These are phyloP conservation scores for Neopelma chrysocephalum DNA, from an alignment of 2,797 vertebrate species.

Conservation along the genomic window DNA sequence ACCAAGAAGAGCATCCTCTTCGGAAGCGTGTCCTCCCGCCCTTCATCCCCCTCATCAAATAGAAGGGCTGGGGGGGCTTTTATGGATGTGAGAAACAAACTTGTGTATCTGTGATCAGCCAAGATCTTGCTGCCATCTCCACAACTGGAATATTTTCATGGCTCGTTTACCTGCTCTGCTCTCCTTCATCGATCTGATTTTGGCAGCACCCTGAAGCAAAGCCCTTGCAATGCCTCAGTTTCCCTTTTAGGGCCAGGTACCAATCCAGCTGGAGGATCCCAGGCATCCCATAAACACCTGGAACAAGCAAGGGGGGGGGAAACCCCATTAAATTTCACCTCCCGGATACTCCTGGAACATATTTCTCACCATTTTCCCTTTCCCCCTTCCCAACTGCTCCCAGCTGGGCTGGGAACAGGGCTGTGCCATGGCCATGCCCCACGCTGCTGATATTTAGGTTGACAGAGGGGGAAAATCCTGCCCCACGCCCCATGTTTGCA, in stretches of 20 bases:
- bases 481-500: rapidly evolving
- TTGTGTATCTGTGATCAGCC: background rate
- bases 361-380: background rate
- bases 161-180: background rate
- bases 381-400: background rate
- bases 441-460: background rate
- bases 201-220: background rate
- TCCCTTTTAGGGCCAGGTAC: background rate
- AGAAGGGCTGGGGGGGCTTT: background rate
- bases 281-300: background rate
- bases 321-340: background rate
- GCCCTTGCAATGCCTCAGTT: background rate
- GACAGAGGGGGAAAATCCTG: background rate
- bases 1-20: background rate
- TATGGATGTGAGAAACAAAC: background rate
- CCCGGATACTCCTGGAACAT: background rate
- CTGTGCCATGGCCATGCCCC: background rate
- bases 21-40: rapidly evolving
- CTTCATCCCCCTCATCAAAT: background rate
- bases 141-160: background rate
- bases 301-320: background rate
- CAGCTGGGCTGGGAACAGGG: background rate
- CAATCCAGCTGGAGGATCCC: background rate
- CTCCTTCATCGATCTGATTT: background rate
- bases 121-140: background rate